Percentiles rank a stretch among this genome's conserved stretches.
Conservation (phyloP, 2,888 invertebrate genomes). For the Drosophila siamana region DNA sequence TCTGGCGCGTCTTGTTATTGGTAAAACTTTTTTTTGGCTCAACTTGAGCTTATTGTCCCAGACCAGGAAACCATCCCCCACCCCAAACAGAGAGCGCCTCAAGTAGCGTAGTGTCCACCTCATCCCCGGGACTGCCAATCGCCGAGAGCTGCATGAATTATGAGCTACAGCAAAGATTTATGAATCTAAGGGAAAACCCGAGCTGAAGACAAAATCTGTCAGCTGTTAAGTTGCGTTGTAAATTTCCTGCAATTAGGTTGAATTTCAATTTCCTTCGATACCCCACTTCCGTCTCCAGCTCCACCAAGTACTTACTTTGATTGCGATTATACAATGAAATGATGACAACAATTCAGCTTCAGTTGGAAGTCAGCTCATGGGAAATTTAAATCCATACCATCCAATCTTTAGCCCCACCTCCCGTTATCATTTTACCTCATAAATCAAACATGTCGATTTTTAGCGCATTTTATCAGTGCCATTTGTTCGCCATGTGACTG, state of each 20-base stretch:
- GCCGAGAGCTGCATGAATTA: conserved; percentile 82
- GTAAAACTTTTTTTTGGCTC: conserved; percentile 51
- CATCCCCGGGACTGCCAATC: conserved; percentile 62
- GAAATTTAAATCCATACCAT: neutral
- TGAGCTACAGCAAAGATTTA: conserved; percentile 83
- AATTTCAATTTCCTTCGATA: conserved; percentile 80
- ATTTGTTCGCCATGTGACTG: conserved; percentile 25
- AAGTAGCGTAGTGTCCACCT: conserved; percentile 12
- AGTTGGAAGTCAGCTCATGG: neutral
- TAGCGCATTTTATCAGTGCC: conserved; percentile 36
- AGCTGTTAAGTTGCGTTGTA: conserved; percentile 77
- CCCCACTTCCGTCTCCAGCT: neutral
- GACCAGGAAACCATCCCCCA: conserved; percentile 18
- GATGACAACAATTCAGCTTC: conserved; percentile 1
- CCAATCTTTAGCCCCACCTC: neutral
- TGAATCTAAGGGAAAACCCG: conserved; percentile 64
- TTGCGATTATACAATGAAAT: conserved; percentile 59
- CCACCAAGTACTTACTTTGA: conserved; percentile 74
- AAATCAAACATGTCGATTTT: conserved; percentile 60
- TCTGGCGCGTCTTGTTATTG: conserved; percentile 64
- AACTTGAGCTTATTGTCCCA: conserved; percentile 59
- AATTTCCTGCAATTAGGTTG: conserved; percentile 84
- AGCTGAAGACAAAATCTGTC: conserved; percentile 64
- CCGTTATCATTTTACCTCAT: conserved; percentile 25
- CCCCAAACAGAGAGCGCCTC: conserved; percentile 4